Percentiles rank a stretch among this genome's conserved stretches.
Evolutionary conservation across 2,797 vertebrate species (phyloP).

Genomic region (Pangasius djambal): DNA sequence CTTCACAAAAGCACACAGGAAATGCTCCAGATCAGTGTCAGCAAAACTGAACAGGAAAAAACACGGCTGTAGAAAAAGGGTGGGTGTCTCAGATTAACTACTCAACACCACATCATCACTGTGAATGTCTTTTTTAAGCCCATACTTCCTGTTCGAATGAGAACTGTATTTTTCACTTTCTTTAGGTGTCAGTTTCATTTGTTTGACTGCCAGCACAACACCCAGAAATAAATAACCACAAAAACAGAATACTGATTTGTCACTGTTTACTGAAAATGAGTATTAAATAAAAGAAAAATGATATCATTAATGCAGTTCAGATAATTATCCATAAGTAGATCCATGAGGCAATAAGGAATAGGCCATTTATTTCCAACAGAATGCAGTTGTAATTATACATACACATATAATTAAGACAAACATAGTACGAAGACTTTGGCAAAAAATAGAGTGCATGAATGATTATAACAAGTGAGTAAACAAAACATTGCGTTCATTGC

Average conservation of each 20-base stretch:
- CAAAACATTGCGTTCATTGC: conserved; percentile 64
- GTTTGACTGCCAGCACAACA: neutral
- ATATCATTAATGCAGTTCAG: conserved; percentile 72
- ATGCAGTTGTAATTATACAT: conserved; percentile 64
- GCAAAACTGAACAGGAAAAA: conserved; percentile 26
- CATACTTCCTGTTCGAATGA: neutral
- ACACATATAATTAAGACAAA: conserved; percentile 69
- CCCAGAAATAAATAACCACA: neutral
- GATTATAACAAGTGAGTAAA: conserved; percentile 72
- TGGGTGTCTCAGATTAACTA: conserved; percentile 20
- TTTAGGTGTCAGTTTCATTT: neutral
- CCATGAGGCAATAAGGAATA: conserved; percentile 66
- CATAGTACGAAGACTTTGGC: conserved; percentile 82
- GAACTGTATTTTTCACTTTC: neutral
- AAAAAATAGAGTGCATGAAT: conserved; percentile 71
- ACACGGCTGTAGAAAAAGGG: neutral
- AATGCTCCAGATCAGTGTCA: conserved; percentile 43
- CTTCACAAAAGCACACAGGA: conserved; percentile 43
- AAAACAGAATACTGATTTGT: conserved; percentile 9
- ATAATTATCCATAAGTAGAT: conserved; percentile 74
- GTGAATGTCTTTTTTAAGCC: neutral
- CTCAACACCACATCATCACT: conserved; percentile 17
- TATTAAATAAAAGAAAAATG: conserved; percentile 81
- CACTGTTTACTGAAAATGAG: conserved; percentile 70
- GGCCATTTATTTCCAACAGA: conserved; percentile 70